Evolutionary conservation across 92 coral and sea anemone species (phyloP).

Genomic region (Palythoa caribaeorum): DNA sequence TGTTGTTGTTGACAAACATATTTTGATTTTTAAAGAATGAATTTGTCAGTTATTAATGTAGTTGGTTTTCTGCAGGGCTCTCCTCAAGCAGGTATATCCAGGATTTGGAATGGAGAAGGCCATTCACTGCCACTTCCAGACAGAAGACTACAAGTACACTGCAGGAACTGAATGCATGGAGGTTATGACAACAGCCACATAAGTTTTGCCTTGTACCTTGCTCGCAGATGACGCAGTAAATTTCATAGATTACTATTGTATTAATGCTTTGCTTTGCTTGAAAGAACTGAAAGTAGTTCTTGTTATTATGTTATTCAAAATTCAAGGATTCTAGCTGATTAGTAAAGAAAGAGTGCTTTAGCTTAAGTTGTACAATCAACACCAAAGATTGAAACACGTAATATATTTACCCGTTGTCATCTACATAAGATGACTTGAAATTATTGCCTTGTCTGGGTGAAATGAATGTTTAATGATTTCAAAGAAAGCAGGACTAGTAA

Average conservation of each 20-base stretch:
- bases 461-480: background rate
- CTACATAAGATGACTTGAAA: background rate
- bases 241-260: background rate
- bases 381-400: background rate
- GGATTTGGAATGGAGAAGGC: constrained; percentile 46
- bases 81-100: constrained; percentile 65
- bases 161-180: constrained; percentile 32
- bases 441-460: background rate
- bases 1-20: no score
- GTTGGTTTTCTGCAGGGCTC: constrained; percentile 31
- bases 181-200: constrained; percentile 32
- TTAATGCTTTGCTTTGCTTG: background rate
- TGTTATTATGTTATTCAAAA: background rate
- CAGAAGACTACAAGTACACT: constrained; percentile 54
- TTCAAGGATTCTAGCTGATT: background rate
- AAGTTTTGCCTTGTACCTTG: background rate
- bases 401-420: background rate
- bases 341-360: background rate
- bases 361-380: background rate
- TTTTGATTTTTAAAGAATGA: background rate
- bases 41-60: background rate
- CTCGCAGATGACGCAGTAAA: background rate
- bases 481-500: background rate
- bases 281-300: background rate
- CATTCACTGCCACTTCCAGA: constrained; percentile 56